phyloP scores from a whole-genome alignment of 2,113 vertebrate species.

The Odocoileus virginianus region DNA sequence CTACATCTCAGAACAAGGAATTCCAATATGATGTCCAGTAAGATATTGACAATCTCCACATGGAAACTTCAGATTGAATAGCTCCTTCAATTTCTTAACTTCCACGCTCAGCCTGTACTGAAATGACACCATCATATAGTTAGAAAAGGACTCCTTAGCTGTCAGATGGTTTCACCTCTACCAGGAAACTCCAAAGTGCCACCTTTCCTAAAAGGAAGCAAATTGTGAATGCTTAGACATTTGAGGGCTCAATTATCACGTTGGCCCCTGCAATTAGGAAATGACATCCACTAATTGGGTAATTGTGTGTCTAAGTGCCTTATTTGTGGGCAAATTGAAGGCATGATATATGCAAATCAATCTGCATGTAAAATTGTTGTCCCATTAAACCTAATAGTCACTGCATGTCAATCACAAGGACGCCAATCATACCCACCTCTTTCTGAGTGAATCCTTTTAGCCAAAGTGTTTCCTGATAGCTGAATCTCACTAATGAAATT shows the following conservation, averaged over 20 bases:
- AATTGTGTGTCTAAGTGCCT: slow-evolving; percentile 61
- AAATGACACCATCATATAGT: not conserved
- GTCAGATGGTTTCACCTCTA: slow-evolving; percentile 38
- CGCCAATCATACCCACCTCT: not conserved
- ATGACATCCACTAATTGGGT: slow-evolving; percentile 51
- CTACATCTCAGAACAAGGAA: not conserved
- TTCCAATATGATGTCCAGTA: not conserved
- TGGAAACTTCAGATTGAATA: not conserved
- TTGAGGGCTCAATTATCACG: slow-evolving; percentile 51
- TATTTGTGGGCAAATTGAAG: slow-evolving; percentile 52
- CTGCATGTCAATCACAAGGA: slow-evolving; percentile 36
- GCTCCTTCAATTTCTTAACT: not conserved
- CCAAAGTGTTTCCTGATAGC: slow-evolving; percentile 24
- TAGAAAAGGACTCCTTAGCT: not conserved
- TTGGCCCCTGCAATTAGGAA: slow-evolving; percentile 39
- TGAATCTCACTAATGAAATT: slow-evolving; percentile 17
- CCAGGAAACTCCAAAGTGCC: slow-evolving; percentile 12
- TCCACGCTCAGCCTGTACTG: not conserved
- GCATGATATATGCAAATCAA: slow-evolving; percentile 48
- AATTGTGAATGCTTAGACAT: slow-evolving; percentile 2
- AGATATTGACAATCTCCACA: not conserved
- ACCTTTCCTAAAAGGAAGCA: slow-evolving; percentile 55
- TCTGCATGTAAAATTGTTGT: slow-evolving; percentile 33
- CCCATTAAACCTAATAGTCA: slow-evolving; percentile 36
- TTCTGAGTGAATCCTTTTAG: slow-evolving; percentile 49